Evolutionary conservation across 2,888 invertebrate species (phyloP), one percentile per base, ranked within the genome.

Genomic region (Nymphalis c-album): DNA sequence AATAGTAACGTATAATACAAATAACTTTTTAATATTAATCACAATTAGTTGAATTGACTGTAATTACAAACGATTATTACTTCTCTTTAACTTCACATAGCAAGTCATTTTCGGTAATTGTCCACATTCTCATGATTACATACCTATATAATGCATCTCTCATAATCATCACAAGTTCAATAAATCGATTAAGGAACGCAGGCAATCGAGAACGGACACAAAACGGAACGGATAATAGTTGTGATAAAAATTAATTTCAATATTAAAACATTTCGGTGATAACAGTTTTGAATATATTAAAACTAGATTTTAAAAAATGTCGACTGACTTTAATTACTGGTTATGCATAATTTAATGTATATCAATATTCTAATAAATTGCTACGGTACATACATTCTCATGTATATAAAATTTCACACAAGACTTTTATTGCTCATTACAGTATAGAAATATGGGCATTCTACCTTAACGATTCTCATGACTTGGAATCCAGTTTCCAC

Each of bases 101-200:
- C 79, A 74, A 81, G 82, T 78, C 80, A 78, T 78, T 73, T 72
- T 78, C 76, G 77, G 77, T 86, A 85, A 86, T 86, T 84, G 82
- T 77, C 75, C 74, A 75, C 76, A 74, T 84, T 85, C 82, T 78
- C 85, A 84, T 80, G 31, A 31, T n/a, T n/a, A n/a, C n/a, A n/a
- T 7, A 31, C 26, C 5, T 31, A 26, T 53, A 53, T n/a, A 53
- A 53, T 55, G 31, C 53, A 55, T 22, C n/a, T 55, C 26, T n/a
- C 17, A n/a, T 31, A 26, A 22, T n/a, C 7, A 55, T 16, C n/a
- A 17, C 0, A 7, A 7, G 2, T 55, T 53, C 7, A 31, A 55
- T 55, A 31, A 55, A 55, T 31, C 7, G 5, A 55, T 31, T 31
- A 55, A 31, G 13, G 7, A 53, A 31, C 7, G 31, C 22, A 16